Base-by-base conservation (phyloP, 2,888 invertebrate species). In the Platerodrilus igneus region DNA sequence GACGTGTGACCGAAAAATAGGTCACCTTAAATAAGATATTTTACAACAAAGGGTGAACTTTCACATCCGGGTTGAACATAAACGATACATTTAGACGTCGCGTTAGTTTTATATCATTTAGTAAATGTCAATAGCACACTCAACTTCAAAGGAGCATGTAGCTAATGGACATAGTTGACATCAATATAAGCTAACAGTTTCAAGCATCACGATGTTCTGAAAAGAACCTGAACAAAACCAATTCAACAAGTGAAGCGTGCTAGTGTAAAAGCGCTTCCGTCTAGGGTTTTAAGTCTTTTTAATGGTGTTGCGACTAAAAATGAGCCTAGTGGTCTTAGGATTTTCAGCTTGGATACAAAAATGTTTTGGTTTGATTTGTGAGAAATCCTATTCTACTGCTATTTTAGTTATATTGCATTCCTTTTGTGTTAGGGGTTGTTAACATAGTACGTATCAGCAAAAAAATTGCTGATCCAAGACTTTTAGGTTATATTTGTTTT, bases 201-300 rank as follows among this genome's bases (percentile, higher is more conserved):
- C 37, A 37, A 37, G 32, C 41, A 32, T 32, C 27, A 37, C 31
- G 25, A 35, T 29, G 10, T 27, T 19, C 35, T 23, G 29, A 40
- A 50, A 47, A 42, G 40, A 47, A 37, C 30, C 27, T 34, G 45
- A 50, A 45, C 43, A 47, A 50, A 47, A 45, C 41, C 47, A 49
- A 47, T 47, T 50, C 50, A 47, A 50, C 50, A 50, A 50, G 47
- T 50, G 50, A 50, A 47, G 42, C 47, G 47, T 50, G 41, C 37
- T 36, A 44, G 45, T 41, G 45, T 47, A 45, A 45, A 45, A 45
- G 41, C 43, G 41, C 42, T 47, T 50, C 45, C 45, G 40, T 40
- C 38, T 37, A 36, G 41, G 36, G 23, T 26, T 16, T 20, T 21
- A 22, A 10, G 28, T 37, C 33, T 25, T 33, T 31, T 37, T 23